Percentiles rank a stretch among this genome's conserved stretches.
These are phyloP conservation scores for Mystacides longicornis DNA, from an alignment of 2,888 invertebrate species.

Conservation along the genomic window DNA sequence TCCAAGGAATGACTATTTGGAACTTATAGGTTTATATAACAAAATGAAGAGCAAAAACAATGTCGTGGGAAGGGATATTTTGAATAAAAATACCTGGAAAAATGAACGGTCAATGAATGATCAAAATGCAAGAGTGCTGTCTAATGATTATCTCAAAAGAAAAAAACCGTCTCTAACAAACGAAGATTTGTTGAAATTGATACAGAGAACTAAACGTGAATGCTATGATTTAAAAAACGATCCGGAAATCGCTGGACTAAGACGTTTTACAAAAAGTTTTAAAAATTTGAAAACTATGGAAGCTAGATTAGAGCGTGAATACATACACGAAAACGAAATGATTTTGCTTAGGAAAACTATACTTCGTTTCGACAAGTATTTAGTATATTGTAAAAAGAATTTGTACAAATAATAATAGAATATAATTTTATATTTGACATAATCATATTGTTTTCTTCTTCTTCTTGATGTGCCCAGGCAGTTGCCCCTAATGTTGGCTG, in stretches of 20 bases:
- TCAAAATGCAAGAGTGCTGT: no score
- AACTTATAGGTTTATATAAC: slow-evolving; percentile 24
- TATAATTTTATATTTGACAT: not conserved
- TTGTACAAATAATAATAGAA: not conserved
- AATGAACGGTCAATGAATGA: no score
- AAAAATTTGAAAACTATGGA: not conserved
- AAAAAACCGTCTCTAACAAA: not conserved
- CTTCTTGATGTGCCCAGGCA: no score
- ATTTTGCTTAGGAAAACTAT: not conserved
- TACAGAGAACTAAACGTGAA: not conserved
- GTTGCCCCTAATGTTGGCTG: no score
- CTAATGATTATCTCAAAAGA: no score
- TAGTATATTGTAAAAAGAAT: not conserved
- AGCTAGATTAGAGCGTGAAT: not conserved
- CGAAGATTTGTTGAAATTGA: not conserved
- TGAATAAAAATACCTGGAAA: not conserved
- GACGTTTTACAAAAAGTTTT: not conserved
- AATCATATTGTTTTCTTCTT: no score
- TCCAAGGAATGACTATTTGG: slow-evolving; percentile 38
- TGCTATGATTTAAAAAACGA: not conserved
- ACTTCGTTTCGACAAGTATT: not conserved
- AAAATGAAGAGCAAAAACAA: not conserved
- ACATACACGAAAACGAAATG: not conserved
- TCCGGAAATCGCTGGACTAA: not conserved
- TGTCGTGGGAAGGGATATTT: not conserved